phyloP scores from a whole-genome alignment of 2,797 vertebrate genomes.

The Phylloscopus collybita region DNA sequence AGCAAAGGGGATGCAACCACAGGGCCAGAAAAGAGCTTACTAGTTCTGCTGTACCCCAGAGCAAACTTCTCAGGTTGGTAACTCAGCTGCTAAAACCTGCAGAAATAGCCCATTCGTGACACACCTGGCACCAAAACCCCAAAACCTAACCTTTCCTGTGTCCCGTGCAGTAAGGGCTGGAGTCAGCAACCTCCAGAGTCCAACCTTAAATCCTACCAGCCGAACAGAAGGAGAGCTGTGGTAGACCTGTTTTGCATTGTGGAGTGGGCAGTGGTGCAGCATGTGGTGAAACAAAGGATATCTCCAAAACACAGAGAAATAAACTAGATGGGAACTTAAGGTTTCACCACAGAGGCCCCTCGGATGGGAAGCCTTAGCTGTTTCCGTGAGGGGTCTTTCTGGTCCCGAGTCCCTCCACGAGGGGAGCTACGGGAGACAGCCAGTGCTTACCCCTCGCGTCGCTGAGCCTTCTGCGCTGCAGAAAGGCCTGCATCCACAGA shows the following conservation, averaged over 20 bases:
- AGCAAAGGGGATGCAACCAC: not conserved
- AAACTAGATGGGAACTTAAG: not conserved
- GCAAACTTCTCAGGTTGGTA: not conserved
- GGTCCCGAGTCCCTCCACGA: not conserved
- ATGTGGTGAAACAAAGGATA: not conserved
- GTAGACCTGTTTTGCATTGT: fast-evolving
- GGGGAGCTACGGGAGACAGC: not conserved
- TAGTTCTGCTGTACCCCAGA: not conserved
- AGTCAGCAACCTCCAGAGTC: too few relatives aligned
- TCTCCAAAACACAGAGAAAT: not conserved
- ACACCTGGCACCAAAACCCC: not conserved
- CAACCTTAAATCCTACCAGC: not conserved
- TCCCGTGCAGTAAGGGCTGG: fast-evolving
- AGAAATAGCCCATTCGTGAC: not conserved
- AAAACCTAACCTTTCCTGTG: not conserved
- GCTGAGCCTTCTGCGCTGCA: not conserved
- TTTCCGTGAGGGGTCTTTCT: not conserved
- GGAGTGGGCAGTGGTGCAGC: fast-evolving
- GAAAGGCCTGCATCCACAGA: not conserved
- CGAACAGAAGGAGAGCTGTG: fast-evolving
- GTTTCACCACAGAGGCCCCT: not conserved
- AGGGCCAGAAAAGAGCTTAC: not conserved
- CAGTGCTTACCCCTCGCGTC: fast-evolving
- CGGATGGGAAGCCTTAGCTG: not conserved
- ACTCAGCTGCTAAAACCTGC: not conserved